Evolutionary conservation across 2,797 vertebrate species (phyloP).

Genomic region (Acipenser transmontanus): DNA sequence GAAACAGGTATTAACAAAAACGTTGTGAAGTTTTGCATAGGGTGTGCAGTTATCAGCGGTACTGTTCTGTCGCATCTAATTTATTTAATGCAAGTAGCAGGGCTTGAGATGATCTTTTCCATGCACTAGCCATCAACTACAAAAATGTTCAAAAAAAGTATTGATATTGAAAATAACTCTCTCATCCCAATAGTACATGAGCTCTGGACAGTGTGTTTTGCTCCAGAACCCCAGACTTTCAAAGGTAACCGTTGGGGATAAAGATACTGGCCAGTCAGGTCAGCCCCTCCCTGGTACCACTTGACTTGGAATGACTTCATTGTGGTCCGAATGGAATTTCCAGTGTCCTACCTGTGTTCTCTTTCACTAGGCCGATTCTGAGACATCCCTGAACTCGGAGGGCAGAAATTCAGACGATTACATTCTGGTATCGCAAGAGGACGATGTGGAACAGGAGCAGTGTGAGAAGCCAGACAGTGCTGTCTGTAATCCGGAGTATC

Average conservation of each 20-base stretch:
- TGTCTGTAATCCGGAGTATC: constrained; percentile 21
- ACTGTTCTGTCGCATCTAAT: too few species aligned
- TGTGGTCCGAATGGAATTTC: too few species aligned
- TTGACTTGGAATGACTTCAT: too few species aligned
- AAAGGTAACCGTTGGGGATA: too few species aligned
- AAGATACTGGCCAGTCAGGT: too few species aligned
- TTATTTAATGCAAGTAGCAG: too few species aligned
- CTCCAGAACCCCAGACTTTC: constrained; percentile 2
- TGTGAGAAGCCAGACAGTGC: constrained; percentile 31
- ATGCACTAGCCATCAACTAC: neutral
- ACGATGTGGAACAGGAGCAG: constrained; percentile 47
- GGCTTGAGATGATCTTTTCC: neutral
- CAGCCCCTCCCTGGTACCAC: too few species aligned
- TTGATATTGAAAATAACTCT: neutral
- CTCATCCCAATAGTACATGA: too few species aligned
- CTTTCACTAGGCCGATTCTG: constrained; percentile 34
- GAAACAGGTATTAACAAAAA: too few species aligned
- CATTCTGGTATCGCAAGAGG: constrained; percentile 83
- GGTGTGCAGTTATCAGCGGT: too few species aligned
- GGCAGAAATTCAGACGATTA: constrained; percentile 78
- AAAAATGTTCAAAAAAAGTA: neutral
- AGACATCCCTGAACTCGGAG: constrained; percentile 38
- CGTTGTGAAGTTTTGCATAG: too few species aligned
- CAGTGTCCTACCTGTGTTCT: neutral
- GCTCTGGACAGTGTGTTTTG: too few species aligned